These are phyloP conservation scores for Maconellicoccus hirsutus DNA, from an alignment of 1,140 invertebrate genomes.

Conservation along the genomic window DNA sequence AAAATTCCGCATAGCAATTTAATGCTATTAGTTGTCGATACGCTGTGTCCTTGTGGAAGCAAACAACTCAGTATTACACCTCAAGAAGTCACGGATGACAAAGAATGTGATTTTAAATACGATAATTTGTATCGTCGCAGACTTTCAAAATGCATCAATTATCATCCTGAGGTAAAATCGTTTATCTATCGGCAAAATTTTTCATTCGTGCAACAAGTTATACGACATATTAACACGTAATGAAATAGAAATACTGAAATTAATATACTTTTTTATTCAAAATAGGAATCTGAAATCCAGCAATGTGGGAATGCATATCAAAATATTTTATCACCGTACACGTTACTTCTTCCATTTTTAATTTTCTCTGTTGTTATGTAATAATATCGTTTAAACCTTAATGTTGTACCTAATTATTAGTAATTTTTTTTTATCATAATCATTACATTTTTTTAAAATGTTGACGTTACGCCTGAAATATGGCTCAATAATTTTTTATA, in stretches of 20 bases:
- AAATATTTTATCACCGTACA: not conserved
- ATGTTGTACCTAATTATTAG: not conserved
- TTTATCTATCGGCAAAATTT: not conserved
- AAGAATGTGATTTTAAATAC: constrained; percentile 40
- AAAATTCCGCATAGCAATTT: constrained; percentile 85
- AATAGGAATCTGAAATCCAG: constrained; percentile 11
- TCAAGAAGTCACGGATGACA: constrained; percentile 49
- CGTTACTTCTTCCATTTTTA: not conserved
- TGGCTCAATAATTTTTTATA: not conserved
- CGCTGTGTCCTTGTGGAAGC: constrained; percentile 73
- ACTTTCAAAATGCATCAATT: constrained; percentile 70
- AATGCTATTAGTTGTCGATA: constrained; percentile 78
- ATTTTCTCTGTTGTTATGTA: not conserved
- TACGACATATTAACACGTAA: not conserved
- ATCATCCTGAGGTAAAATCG: constrained; percentile 68
- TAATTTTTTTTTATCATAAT: not conserved
- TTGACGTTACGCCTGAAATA: not conserved
- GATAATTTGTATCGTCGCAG: constrained; percentile 50
- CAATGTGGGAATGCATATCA: not conserved
- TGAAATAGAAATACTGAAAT: not conserved
- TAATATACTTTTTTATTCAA: not conserved
- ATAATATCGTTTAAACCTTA: not conserved
- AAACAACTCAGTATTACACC: constrained; percentile 70
- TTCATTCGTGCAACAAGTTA: not conserved
- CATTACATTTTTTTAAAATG: not conserved